A percentile compares a stretch with the other conserved stretches of the same genome.
Conservation (phyloP, 2,888 invertebrate genomes). For the Folsomia candida region DNA sequence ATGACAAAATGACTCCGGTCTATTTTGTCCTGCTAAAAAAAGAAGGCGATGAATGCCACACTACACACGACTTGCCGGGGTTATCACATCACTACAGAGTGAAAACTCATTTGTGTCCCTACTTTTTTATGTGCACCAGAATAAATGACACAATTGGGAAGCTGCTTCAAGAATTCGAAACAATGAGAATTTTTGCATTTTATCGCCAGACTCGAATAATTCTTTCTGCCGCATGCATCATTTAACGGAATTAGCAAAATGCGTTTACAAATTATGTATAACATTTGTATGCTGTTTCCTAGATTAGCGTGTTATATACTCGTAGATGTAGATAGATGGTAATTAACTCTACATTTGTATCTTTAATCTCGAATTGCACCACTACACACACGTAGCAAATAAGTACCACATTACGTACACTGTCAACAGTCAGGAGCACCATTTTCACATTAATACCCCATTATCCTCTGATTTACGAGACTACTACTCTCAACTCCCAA, state of each 20-base stretch:
- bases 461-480: constrained; percentile 5
- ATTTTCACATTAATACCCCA: constrained; percentile 12
- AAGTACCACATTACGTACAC: constrained; percentile 5
- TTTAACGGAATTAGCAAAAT: background rate
- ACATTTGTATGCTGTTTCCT: background rate
- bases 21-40: background rate
- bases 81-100: too few species aligned
- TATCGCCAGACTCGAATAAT: too few species aligned
- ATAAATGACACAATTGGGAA: too few species aligned
- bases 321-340: background rate
- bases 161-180: too few species aligned
- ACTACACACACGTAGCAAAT: background rate
- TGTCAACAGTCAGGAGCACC: background rate
- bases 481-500: background rate
- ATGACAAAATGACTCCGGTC: constrained; percentile 2
- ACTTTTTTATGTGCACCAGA: too few species aligned
- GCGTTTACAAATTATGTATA: background rate
- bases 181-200: too few species aligned
- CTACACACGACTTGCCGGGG: too few species aligned
- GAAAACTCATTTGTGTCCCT: too few species aligned
- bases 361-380: background rate
- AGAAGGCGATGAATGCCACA: too few species aligned
- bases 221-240: background rate
- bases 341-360: background rate
- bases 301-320: background rate